phyloP scores from a whole-genome alignment of 2,888 invertebrate genomes.

The Sylvicola cinctus region DNA sequence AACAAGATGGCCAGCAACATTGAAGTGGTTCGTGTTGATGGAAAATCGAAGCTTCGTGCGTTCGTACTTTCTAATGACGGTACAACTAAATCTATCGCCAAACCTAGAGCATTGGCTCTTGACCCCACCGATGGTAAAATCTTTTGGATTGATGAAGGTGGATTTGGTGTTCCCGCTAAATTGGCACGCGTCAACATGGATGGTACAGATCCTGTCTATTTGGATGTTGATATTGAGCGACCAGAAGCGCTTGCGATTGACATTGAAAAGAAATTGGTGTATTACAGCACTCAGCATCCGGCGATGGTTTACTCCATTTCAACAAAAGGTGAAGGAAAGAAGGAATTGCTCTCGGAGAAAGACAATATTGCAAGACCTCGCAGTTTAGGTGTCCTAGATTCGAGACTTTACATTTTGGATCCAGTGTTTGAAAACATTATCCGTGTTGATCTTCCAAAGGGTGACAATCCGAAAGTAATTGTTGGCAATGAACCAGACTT shows the following conservation, averaged over 20 bases:
- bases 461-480: conserved; percentile 52
- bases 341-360: conserved; percentile 41
- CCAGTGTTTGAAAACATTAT: conserved; percentile 76
- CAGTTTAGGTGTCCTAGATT: conserved; percentile 63
- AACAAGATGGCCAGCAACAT: conserved; percentile 79
- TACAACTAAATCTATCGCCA: conserved; percentile 62
- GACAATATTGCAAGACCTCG: conserved; percentile 59
- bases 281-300: conserved; percentile 68
- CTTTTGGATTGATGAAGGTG: conserved; percentile 95
- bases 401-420: conserved; percentile 70
- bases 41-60: conserved; percentile 61
- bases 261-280: conserved; percentile 58
- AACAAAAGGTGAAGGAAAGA: conserved; percentile 47
- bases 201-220: conserved; percentile 54
- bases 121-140: conserved; percentile 86
- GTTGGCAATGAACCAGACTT: conserved; percentile 74
- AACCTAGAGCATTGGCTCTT: conserved; percentile 69
- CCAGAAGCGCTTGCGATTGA: conserved; percentile 79
- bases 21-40: conserved; percentile 70
- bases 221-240: conserved; percentile 46
- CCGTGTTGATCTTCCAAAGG: conserved; percentile 60
- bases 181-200: conserved; percentile 87
- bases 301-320: conserved; percentile 48
- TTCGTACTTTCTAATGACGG: conserved; percentile 82
- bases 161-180: conserved; percentile 70